Conservation (phyloP, 2,797 vertebrate genomes). For the Mus caroli region DNA sequence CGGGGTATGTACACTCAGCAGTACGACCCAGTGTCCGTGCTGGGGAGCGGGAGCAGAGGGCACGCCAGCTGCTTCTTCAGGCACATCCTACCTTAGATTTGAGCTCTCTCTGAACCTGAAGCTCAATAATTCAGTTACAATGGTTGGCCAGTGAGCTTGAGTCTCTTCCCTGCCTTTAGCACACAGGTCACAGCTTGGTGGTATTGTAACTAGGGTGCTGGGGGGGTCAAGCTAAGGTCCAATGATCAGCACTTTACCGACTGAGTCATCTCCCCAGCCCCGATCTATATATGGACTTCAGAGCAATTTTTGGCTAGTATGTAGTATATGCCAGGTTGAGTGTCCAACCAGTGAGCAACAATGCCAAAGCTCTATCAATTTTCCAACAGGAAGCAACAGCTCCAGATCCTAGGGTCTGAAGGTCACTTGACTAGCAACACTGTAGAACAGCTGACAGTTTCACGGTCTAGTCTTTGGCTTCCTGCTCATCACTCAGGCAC, state of each 20-base stretch:
- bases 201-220: neutral
- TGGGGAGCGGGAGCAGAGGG: neutral
- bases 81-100: neutral
- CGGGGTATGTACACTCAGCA: neutral
- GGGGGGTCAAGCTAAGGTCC: neutral
- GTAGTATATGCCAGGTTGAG: neutral
- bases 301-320: no score
- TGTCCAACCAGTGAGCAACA: neutral
- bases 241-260: no score
- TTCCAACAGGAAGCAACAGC: neutral
- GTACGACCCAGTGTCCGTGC: neutral
- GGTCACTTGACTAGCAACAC: neutral
- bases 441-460: neutral
- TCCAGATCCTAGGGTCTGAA: neutral
- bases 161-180: neutral
- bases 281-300: neutral
- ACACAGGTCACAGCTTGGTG: neutral
- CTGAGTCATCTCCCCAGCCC: neutral
- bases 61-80: neutral
- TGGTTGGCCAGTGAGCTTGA: neutral
- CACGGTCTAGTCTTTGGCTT: neutral
- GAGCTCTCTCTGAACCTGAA: neutral
- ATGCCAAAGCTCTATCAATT: neutral
- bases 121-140: neutral
- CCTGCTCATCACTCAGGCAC: neutral